Base-by-base conservation (phyloP, 2,888 invertebrate genomes). In the Cerastis leucographa region DNA sequence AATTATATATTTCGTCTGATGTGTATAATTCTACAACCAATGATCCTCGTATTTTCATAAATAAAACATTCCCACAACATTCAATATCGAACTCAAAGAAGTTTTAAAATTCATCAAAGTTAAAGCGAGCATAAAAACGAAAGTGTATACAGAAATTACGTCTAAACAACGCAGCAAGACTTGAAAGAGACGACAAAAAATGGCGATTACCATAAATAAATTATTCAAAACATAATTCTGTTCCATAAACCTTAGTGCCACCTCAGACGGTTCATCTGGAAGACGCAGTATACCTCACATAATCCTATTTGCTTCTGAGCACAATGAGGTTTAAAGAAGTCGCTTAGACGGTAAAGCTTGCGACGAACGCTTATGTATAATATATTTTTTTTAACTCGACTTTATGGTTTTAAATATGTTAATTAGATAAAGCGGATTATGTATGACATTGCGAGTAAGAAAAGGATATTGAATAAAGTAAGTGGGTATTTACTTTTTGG, bases 201-300 rank as follows among this genome's bases (percentile, higher is more conserved):
- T 81, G 81, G 81, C 80, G 85, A 88, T 89, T 85, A 85, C 85
- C 85, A 87, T 87, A 85, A 87, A 91, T 91, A 88, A 89, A 88
- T 90, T 90, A 91, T 91, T 91, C 89, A 89, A 89, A 90, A 88
- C 88, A 89, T 89, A 90, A 91, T 88, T 89, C 84, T 78, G 81
- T 72, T 69, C 69, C 84, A 85, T 89, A 90, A 91, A 89, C 86
- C 81, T 87, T 83, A 84, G 88, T 78, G 85, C 83, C 80, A 85
- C 83, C 79, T 81, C 78, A 85, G 88, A 85, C 85, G 80, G 77
- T 79, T 83, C 78, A 81, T 85, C 81, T 73, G 78, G 81, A 85
- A 90, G 87, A 86, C 83, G 88, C 87, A 89, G 92, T 90, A 88
- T 84, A 84, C 85, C 85, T 82, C 74, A 81, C 83, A 78, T 89